Evolutionary conservation across 2,113 vertebrate genomes (phyloP), one percentile per base, ranked within the genome.

Genomic region (Reinhardtius hippoglossoides): DNA sequence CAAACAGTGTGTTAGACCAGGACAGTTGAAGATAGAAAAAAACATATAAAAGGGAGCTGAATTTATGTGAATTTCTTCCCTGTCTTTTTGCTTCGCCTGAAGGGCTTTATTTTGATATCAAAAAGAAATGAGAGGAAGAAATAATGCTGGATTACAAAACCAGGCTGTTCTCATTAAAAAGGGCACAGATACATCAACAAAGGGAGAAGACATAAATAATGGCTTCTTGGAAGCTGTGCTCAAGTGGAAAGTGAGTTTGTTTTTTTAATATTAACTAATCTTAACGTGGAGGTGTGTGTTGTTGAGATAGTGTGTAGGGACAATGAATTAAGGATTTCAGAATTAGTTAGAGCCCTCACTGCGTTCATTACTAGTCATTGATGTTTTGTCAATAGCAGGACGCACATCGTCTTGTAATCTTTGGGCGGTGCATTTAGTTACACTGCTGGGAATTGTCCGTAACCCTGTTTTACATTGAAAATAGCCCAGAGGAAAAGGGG

Each of bases 401-500:
- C 94, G 94, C 94, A 90, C 95, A 95, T 95, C 94, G 94, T 96
- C 95, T 95, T 95, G 95, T 97, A 96, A 97, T 96, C 96, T 96
- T 95, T 96, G 95, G 89, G 95, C 95, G 94, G 93, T 92, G 95
- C 95, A 84, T 96, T 97, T 96, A 97, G 94, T 96, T 93, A 92
- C 94, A 95, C 96, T 95, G 84, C 91, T 95, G 96, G 96, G 96
- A 96, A 97, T 96, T 96, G 96, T 97, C 96, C 94, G 93, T 95
- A 97, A 96, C 95, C 95, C 95, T 95, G 96, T 96, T 96, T 96
- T 97, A 97, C 96, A 96, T 95, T 95, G 93, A 92, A 96, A 96
- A 96, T 95, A 96, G 94, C 96, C 91, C 95, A 95, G 92, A 95
- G 96, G 95, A 96, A 95, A 93, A 95, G 88, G 90, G 89, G 66